phyloP scores from a whole-genome alignment of 2,888 invertebrate genomes.

The Mesochorus sp. region DNA sequence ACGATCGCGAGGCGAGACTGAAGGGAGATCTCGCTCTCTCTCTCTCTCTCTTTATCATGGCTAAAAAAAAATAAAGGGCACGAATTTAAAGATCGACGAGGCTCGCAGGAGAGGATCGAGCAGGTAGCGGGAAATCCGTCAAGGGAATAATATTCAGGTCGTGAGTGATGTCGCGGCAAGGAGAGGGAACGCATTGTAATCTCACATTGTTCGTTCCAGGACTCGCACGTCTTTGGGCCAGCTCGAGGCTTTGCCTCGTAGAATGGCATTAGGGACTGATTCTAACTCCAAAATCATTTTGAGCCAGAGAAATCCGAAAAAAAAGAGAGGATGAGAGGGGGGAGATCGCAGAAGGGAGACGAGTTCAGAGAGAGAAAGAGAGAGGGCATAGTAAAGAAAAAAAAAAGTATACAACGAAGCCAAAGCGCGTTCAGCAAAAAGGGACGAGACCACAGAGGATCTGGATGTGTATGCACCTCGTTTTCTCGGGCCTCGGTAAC shows the following conservation, averaged over 20 bases:
- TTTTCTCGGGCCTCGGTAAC: conserved; percentile 7
- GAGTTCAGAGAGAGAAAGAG: no score
- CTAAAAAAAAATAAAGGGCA: conserved; percentile 62
- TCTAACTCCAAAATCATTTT: conserved; percentile 74
- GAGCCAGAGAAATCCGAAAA: conserved; percentile 27
- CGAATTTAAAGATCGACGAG: conserved; percentile 65
- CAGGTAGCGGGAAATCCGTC: conserved; percentile 69
- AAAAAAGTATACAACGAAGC: conserved; percentile 18
- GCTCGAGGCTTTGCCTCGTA: conserved; percentile 58
- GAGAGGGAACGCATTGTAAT: conserved; percentile 67
- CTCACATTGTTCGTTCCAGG: conserved; percentile 59
- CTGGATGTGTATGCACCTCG: conserved; percentile 37
- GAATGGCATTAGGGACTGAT: conserved; percentile 73
- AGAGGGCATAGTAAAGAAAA: conserved; percentile 29
- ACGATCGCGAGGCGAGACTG: conserved; percentile 54
- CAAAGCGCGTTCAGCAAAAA: conserved; percentile 26
- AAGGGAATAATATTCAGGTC: conserved; percentile 65
- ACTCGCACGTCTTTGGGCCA: conserved; percentile 62
- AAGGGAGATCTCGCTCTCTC: conserved; percentile 30
- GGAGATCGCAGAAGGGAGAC: background rate
- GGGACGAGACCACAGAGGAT: conserved; percentile 41
- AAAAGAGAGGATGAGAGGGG: conserved; percentile 14
- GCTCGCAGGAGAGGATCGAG: conserved; percentile 41
- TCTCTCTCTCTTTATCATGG: conserved; percentile 8
- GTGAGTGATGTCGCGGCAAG: conserved; percentile 65